Percentiles rank a stretch among this genome's conserved stretches.
Evolutionary conservation across 2,113 vertebrate species (phyloP).

Genomic region (Pollachius pollachius): DNA sequence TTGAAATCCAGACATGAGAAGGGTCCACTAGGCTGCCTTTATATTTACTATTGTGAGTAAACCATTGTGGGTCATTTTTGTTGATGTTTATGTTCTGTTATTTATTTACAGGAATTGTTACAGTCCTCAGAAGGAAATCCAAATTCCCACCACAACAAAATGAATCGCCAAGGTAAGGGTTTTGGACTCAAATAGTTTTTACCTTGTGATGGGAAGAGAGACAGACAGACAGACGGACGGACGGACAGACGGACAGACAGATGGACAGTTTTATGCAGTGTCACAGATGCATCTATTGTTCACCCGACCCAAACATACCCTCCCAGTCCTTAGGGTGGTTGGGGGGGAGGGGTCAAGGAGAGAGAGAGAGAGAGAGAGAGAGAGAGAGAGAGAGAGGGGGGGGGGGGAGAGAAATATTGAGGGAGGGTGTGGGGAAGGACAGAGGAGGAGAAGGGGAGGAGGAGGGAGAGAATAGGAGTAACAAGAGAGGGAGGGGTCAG

Average conservation of each 20-base stretch:
- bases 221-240: too few relatives aligned
- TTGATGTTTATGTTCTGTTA: not conserved
- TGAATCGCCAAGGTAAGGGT: slow-evolving; percentile 35
- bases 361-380: slow-evolving; percentile 27
- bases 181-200: not conserved
- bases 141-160: slow-evolving; percentile 28
- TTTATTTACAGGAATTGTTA: slow-evolving; percentile 39
- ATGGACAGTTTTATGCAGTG: too few relatives aligned
- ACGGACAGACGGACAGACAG: not conserved
- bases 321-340: too few relatives aligned
- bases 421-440: slow-evolving; percentile 4
- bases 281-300: too few relatives aligned
- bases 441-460: not conserved
- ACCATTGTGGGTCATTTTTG: too few relatives aligned
- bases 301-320: too few relatives aligned
- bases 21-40: too few relatives aligned
- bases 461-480: too few relatives aligned
- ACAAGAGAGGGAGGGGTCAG: not conserved
- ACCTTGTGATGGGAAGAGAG: not conserved
- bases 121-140: slow-evolving; percentile 19
- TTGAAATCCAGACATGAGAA: too few relatives aligned
- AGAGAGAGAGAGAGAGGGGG: not conserved
- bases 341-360: not conserved
- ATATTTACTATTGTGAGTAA: too few relatives aligned
- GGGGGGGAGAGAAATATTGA: not conserved